phyloP scores from a whole-genome alignment of 2,888 invertebrate species.

The Prenolepis imparis region DNA sequence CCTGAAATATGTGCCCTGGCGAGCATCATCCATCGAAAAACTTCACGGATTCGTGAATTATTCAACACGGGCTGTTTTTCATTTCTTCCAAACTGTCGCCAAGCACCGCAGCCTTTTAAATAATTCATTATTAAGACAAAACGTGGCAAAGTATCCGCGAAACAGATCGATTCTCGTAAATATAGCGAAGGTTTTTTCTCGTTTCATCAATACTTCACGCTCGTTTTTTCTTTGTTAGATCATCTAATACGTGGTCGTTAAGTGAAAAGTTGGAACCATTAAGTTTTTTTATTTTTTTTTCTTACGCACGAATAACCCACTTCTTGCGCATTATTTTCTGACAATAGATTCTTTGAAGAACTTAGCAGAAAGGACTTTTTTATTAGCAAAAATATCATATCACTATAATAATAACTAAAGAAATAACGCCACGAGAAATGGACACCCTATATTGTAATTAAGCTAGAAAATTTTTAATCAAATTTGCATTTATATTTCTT shows the following conservation, averaged over 20 bases:
- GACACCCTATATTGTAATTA: not conserved
- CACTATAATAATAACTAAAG: not conserved
- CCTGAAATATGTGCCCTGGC: slow-evolving; percentile 1
- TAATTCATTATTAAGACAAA: slow-evolving; percentile 71
- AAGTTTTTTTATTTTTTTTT: not conserved
- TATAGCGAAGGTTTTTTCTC: not conserved
- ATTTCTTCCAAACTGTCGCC: slow-evolving; percentile 57
- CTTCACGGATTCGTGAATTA: slow-evolving; percentile 59
- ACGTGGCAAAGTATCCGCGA: slow-evolving; percentile 19
- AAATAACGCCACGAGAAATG: not conserved
- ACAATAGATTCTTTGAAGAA: not conserved
- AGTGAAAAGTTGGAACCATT: not conserved
- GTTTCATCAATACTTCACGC: not conserved
- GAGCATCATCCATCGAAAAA: slow-evolving; percentile 59
- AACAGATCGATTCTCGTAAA: slow-evolving; percentile 54
- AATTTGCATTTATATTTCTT: not conserved
- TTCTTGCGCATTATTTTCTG: not conserved
- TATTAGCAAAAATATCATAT: not conserved
- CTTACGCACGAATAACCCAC: not conserved
- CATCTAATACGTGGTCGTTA: not conserved
- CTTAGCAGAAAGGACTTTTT: not conserved
- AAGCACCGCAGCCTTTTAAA: slow-evolving; percentile 66
- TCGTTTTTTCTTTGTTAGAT: not conserved
- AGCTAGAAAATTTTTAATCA: not conserved
- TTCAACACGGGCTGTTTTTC: slow-evolving; percentile 66